phyloP scores from a whole-genome alignment of 2,113 vertebrate species.

The Pelecanoides urinatrix region DNA sequence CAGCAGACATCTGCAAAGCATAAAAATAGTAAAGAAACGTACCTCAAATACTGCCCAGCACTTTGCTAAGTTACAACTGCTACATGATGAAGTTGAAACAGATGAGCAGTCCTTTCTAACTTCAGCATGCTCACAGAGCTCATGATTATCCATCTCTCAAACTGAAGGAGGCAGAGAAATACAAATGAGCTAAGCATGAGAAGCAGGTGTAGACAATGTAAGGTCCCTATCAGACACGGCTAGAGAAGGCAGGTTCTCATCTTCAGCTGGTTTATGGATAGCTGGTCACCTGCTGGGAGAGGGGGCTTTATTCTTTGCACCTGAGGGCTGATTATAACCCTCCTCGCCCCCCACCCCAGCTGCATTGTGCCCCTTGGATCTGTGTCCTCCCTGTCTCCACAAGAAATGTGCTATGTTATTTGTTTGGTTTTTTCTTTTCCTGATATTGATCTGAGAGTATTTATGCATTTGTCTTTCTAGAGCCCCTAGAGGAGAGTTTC shows the following conservation, averaged over 20 bases:
- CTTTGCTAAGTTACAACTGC: neutral
- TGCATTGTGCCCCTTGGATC: neutral
- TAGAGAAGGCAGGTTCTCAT: neutral
- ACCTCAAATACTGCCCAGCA: neutral
- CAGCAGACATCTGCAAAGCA: neutral
- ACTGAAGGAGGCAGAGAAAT: neutral
- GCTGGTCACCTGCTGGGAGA: neutral
- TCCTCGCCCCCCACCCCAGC: neutral
- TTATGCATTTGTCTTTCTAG: neutral
- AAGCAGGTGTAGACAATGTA: neutral
- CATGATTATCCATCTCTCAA: rapidly evolving
- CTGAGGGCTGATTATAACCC: neutral
- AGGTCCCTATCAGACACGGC: neutral
- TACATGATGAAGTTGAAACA: rapidly evolving
- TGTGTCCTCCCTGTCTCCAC: neutral
- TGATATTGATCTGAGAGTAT: neutral
- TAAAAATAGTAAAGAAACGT: neutral
- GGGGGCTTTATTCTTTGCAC: neutral
- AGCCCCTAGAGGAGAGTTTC: neutral
- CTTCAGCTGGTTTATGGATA: neutral
- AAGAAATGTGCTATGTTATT: neutral
- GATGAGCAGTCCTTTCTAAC: neutral
- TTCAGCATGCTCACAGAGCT: neutral
- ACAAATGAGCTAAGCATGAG: neutral
- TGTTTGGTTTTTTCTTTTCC: neutral